phyloP scores from a whole-genome alignment of 2,113 vertebrate genomes.

The Taxidea taxus region DNA sequence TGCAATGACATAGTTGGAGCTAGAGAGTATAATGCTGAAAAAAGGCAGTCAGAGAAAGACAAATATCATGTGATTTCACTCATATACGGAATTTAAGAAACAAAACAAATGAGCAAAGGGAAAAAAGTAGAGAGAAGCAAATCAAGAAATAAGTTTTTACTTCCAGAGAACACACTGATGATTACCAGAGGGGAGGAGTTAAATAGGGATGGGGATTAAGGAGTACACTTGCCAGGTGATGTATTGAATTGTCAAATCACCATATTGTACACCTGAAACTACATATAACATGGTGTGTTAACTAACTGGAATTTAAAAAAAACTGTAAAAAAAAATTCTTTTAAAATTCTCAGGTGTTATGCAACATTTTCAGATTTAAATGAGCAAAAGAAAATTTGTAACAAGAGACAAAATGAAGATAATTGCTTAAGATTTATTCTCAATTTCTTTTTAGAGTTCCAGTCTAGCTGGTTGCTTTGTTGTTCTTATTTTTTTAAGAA shows the following conservation, averaged over 20 bases:
- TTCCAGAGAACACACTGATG: neutral
- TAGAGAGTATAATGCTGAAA: neutral
- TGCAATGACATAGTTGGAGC: neutral
- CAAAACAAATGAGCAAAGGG: neutral
- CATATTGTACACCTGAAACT: neutral
- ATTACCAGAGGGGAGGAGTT: neutral
- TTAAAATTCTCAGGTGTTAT: neutral
- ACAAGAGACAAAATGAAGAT: neutral
- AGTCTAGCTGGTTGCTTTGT: neutral
- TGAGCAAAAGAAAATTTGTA: neutral
- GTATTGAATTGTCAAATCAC: neutral
- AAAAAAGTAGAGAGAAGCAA: neutral
- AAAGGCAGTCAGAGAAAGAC: neutral
- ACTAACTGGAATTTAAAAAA: neutral
- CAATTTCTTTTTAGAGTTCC: conserved; percentile 19
- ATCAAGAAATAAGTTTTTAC: neutral
- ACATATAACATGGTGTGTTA: neutral
- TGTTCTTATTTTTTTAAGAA: conserved; percentile 47
- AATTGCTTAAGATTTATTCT: neutral
- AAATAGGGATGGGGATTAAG: neutral
- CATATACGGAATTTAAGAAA: neutral
- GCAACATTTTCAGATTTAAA: neutral
- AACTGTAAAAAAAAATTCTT: neutral
- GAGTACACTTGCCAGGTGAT: neutral
- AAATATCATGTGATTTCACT: neutral